Evolutionary conservation across 2,888 invertebrate species (phyloP).

Genomic region (Thysanoteuthis rhombus): DNA sequence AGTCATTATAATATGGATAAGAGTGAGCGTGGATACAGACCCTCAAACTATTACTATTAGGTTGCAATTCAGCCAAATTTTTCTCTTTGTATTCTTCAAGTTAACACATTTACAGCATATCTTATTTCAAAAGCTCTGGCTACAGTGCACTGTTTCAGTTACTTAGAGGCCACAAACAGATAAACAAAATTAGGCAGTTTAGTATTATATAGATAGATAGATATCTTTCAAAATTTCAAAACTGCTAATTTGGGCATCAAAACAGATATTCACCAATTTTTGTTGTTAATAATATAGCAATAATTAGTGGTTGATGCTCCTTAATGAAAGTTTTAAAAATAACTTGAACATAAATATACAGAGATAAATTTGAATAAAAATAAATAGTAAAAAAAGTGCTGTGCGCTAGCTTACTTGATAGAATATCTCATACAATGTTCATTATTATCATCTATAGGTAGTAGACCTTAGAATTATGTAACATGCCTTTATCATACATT

Average conservation of each 20-base stretch:
- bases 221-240: not conserved
- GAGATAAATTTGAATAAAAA: not conserved
- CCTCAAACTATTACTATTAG: too few relatives aligned
- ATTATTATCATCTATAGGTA: not conserved
- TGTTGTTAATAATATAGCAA: not conserved
- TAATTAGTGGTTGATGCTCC: not conserved
- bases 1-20: too few relatives aligned
- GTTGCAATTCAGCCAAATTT: too few relatives aligned
- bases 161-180: too few relatives aligned
- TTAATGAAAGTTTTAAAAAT: not conserved
- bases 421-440: not conserved
- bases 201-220: too few relatives aligned
- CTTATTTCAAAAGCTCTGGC: too few relatives aligned
- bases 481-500: not conserved
- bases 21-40: too few relatives aligned
- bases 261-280: not conserved
- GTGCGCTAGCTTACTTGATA: not conserved
- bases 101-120: too few relatives aligned
- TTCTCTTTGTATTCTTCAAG: too few relatives aligned
- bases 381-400: not conserved
- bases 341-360: not conserved
- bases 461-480: constrained; percentile 12
- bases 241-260: not conserved
- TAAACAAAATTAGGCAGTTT: too few relatives aligned
- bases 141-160: too few relatives aligned